Evolutionary conservation across 2,113 vertebrate species (phyloP), one percentile per base, ranked within the genome.

Genomic region (Ctenomys sociabilis): DNA sequence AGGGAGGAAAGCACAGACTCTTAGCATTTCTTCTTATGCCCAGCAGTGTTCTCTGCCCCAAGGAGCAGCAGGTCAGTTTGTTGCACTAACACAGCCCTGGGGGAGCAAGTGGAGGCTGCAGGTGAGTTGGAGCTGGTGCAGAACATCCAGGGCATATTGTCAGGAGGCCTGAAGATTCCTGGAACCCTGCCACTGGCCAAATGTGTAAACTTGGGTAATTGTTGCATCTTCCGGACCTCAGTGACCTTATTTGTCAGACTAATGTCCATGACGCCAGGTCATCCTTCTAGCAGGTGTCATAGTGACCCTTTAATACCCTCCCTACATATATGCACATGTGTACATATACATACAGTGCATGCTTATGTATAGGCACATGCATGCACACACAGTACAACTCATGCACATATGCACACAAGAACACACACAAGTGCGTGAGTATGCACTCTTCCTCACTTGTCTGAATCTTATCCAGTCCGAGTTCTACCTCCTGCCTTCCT

Each of bases 41-140:
- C 5, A 24, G 11, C 40, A 35, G n/a, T 54, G 14, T 0, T 0
- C 75, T 81, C 12, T 70, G 28, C 35, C 21, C 0, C 0, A 3
- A 2, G 19, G n/a, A 88, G 14, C 90, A 77, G 45, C 16, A 0
- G 37, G 21, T 91, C 57, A 87, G 49, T 49, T 49, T 57, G 66
- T 14, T 35, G 7, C 26, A 6, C 63, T 64, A 94, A 35, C 7
- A 3, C 24, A 91, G 40, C 14, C 30, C 77, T 37, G 4, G 4
- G 35, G 85, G 40, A 63, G 54, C 49, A 80, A 22, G 3, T 0
- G 0, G 13, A 77, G 35, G 35, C 9, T 82, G n/a, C 32, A 1
- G 43, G 22, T 45, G n/a, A 37, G 24, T 59, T 16, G 85, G 9
- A 57, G 32, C 26, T 11, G 52, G 45, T 43, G 64, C 43, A 19